These are phyloP conservation scores for Nezara viridula DNA, from an alignment of 2,888 invertebrate species.

Conservation along the genomic window DNA sequence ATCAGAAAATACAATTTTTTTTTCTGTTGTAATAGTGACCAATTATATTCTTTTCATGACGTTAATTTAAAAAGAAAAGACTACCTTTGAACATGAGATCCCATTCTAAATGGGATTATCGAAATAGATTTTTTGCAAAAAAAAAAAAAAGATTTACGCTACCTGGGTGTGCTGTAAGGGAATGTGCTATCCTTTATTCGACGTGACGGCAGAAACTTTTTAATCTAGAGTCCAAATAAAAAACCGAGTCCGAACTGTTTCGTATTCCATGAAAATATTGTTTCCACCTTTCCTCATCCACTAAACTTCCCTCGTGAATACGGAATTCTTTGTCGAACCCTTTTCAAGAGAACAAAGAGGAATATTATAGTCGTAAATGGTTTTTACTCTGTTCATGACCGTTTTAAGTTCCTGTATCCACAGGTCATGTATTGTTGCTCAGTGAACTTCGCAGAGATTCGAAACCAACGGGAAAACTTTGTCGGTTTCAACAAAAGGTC, in stretches of 20 bases:
- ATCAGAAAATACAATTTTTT: too few species aligned
- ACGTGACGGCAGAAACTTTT: not conserved
- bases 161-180: not conserved
- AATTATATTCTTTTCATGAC: too few species aligned
- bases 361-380: conserved; percentile 5
- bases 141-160: too few species aligned
- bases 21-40: too few species aligned
- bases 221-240: conserved; percentile 6
- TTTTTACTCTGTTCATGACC: not conserved
- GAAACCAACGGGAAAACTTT: not conserved
- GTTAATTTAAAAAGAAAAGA: too few species aligned
- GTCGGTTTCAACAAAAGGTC: not conserved
- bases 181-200: not conserved
- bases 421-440: not conserved
- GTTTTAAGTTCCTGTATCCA: not conserved
- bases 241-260: not conserved
- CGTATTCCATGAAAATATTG: conserved; percentile 9
- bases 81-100: not conserved
- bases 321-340: not conserved
- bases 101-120: not conserved
- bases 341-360: not conserved
- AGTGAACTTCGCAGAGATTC: not conserved
- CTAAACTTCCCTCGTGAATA: conserved; percentile 5
- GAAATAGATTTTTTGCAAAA: not conserved
- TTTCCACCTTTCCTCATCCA: not conserved